phyloP scores from a whole-genome alignment of 2,113 vertebrate genomes.

The Bufo gargarizans region DNA sequence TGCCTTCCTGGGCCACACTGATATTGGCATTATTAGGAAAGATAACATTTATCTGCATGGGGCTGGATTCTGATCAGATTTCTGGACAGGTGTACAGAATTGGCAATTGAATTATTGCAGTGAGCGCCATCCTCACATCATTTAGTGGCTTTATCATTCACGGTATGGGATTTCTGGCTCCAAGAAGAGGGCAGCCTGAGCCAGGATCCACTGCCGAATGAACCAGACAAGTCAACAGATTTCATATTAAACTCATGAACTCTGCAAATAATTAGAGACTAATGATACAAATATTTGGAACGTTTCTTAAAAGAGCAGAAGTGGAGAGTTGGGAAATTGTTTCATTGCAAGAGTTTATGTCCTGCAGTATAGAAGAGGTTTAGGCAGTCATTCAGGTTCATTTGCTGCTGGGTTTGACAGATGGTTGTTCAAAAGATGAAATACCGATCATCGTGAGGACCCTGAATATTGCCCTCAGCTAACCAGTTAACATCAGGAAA shows the following conservation, averaged over 20 bases:
- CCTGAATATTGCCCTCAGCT: slow-evolving; percentile 24
- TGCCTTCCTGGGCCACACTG: background rate
- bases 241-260: slow-evolving; percentile 37
- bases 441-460: slow-evolving; percentile 30
- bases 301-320: slow-evolving; percentile 26
- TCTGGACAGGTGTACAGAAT: background rate
- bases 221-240: slow-evolving; percentile 50
- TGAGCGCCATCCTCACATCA: slow-evolving; percentile 11
- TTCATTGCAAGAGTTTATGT: slow-evolving; percentile 32
- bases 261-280: slow-evolving; percentile 51
- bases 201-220: slow-evolving; percentile 25
- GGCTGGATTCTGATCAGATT: slow-evolving; percentile 16
- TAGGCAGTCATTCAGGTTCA: background rate
- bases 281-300: slow-evolving; percentile 57
- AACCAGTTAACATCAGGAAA: slow-evolving; percentile 18
- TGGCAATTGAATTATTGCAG: slow-evolving; percentile 22
- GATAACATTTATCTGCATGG: background rate
- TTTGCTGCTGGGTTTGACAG: slow-evolving; percentile 51
- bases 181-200: background rate
- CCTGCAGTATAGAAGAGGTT: slow-evolving; percentile 12
- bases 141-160: slow-evolving; percentile 27
- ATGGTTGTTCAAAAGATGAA: slow-evolving; percentile 42
- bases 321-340: slow-evolving; percentile 30
- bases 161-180: slow-evolving; percentile 29
- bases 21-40: slow-evolving; percentile 5